Percentiles rank a stretch among this genome's conserved stretches.
Evolutionary conservation across 2,797 vertebrate species (phyloP).

Genomic region (Anguilla marmorata): DNA sequence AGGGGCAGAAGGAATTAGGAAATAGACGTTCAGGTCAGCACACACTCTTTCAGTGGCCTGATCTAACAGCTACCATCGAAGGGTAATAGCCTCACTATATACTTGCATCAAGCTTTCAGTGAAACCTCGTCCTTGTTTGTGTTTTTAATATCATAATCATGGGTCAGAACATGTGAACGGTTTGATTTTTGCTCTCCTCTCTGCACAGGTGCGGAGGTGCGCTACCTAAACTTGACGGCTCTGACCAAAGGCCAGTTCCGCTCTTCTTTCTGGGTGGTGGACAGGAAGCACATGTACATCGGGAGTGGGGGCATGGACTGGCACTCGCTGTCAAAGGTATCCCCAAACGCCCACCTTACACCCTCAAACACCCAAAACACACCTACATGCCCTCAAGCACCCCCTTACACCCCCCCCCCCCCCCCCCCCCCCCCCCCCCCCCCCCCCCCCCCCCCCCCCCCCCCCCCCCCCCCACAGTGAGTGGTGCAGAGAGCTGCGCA

Average conservation of each 20-base stretch:
- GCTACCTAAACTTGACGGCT: conserved; percentile 86
- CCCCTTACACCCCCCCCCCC: conserved; percentile 67
- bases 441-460: conserved; percentile 73
- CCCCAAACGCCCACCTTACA: neutral
- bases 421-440: conserved; percentile 59
- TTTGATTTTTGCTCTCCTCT: neutral
- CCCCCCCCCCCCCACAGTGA: neutral
- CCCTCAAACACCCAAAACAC: conserved; percentile 58
- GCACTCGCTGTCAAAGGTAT: conserved; percentile 85
- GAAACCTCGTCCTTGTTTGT: neutral
- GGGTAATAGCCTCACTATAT: neutral
- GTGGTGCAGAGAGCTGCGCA: neutral
- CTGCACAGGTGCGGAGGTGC: conserved; percentile 83
- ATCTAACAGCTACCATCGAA: neutral
- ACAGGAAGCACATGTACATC: conserved; percentile 90
- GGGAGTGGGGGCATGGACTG: conserved; percentile 93
- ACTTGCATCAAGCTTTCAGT: neutral
- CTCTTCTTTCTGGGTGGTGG: conserved; percentile 96
- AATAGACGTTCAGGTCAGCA: neutral
- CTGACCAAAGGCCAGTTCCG: conserved; percentile 85
- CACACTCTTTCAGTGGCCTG: neutral
- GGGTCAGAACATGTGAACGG: neutral
- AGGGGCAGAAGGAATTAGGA: neutral
- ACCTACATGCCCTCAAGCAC: conserved; percentile 3
- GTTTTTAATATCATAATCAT: neutral